phyloP scores from a whole-genome alignment of 2,888 invertebrate species.

The Dasypogon diadema region DNA sequence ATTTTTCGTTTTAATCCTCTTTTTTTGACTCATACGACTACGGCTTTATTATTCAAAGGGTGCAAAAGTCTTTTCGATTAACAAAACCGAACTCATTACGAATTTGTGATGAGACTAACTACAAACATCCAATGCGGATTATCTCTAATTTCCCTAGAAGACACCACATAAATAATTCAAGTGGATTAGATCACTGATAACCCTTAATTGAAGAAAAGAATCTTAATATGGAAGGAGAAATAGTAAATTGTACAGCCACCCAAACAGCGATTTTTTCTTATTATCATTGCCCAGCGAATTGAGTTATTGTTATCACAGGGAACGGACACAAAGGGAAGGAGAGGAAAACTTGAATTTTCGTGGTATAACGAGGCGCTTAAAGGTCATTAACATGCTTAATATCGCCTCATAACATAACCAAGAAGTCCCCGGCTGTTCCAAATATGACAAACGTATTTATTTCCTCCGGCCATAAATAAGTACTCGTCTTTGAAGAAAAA shows the following conservation, averaged over 20 bases:
- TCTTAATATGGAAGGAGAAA: constrained; percentile 6
- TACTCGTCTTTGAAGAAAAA: constrained; percentile 3
- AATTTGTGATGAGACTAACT: no score
- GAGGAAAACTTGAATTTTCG: background rate
- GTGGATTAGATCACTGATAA: constrained; percentile 16
- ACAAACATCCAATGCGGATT: no score
- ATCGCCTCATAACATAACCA: background rate
- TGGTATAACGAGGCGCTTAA: constrained; percentile 12
- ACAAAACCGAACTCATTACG: no score
- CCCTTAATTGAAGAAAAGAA: constrained; percentile 18
- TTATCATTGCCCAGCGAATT: no score
- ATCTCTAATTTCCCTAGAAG: no score
- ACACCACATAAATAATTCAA: constrained; percentile 16
- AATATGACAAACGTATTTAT: constrained; percentile 41
- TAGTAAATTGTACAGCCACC: constrained; percentile 10
- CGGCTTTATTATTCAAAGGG: no score
- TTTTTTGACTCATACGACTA: no score
- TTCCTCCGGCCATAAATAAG: constrained; percentile 34
- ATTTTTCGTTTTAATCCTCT: no score
- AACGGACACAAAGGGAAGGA: background rate
- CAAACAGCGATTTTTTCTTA: background rate
- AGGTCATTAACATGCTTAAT: constrained; percentile 37
- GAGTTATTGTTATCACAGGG: no score
- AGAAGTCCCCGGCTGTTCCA: constrained; percentile 7
- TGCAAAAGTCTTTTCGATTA: no score